Evolutionary conservation across 2,113 vertebrate species (phyloP).

Genomic region (Tonatia bakeri): DNA sequence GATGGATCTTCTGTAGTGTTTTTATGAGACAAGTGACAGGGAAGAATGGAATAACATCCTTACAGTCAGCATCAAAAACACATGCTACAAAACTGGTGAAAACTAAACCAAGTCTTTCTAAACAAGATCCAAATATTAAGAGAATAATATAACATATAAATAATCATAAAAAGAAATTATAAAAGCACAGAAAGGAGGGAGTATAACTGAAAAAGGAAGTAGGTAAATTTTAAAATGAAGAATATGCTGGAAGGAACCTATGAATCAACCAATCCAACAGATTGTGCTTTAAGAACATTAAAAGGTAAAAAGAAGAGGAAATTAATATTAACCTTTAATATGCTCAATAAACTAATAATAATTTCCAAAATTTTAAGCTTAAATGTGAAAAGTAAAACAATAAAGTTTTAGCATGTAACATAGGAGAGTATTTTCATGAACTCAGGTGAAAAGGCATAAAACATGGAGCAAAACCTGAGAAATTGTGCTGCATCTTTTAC

Average conservation of each 20-base stretch:
- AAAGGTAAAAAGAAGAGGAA: neutral
- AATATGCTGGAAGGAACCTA: neutral
- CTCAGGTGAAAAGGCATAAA: neutral
- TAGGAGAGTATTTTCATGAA: neutral
- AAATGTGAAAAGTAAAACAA: neutral
- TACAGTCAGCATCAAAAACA: neutral
- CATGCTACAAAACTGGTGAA: neutral
- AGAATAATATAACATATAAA: neutral
- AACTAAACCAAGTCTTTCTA: neutral
- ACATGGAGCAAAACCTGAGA: neutral
- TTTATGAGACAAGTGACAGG: neutral
- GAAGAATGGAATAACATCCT: neutral
- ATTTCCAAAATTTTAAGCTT: neutral
- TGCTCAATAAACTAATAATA: neutral
- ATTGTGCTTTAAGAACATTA: neutral
- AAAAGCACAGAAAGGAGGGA: neutral
- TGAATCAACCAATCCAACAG: neutral
- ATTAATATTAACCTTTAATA: neutral
- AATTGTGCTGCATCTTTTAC: neutral
- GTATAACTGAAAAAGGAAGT: neutral
- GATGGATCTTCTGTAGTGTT: neutral
- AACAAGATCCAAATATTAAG: neutral
- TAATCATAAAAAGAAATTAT: neutral
- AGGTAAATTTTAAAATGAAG: neutral
- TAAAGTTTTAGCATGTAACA: neutral